Percentiles rank a stretch among this genome's conserved stretches.
phyloP scores from a whole-genome alignment of 2,888 invertebrate species.

The Drosophila monieri region DNA sequence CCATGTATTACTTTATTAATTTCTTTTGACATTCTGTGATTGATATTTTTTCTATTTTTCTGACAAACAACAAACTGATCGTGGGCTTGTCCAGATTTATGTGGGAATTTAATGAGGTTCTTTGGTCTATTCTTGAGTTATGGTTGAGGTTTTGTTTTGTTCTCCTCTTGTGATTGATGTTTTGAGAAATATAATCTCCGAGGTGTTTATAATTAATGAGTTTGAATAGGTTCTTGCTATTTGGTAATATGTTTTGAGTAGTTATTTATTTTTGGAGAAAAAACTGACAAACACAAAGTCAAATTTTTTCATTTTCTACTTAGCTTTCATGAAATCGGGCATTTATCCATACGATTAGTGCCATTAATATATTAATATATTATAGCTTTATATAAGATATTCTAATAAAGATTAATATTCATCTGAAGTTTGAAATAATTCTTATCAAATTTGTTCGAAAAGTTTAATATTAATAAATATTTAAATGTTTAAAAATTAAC shows the following conservation, averaged over 20 bases:
- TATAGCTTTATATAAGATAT: too few species aligned
- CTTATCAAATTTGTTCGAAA: too few species aligned
- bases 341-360: too few species aligned
- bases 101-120: conserved; percentile 9
- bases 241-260: neutral
- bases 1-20: neutral
- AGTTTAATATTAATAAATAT: too few species aligned
- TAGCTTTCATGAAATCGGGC: too few species aligned
- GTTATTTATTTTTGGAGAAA: neutral
- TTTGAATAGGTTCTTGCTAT: neutral
- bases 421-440: too few species aligned
- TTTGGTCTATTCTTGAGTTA: neutral
- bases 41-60: neutral
- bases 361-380: too few species aligned
- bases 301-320: too few species aligned
- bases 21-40: neutral
- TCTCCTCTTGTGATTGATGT: conserved; percentile 5
- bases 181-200: neutral
- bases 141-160: neutral
- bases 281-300: too few species aligned
- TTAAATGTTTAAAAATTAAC: too few species aligned
- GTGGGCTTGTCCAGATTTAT: conserved; percentile 18
- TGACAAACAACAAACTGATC: conserved; percentile 9
- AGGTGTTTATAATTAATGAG: neutral
- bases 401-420: too few species aligned